Conservation (phyloP, 2,888 invertebrate species). For the Ctenicera cuprea region DNA sequence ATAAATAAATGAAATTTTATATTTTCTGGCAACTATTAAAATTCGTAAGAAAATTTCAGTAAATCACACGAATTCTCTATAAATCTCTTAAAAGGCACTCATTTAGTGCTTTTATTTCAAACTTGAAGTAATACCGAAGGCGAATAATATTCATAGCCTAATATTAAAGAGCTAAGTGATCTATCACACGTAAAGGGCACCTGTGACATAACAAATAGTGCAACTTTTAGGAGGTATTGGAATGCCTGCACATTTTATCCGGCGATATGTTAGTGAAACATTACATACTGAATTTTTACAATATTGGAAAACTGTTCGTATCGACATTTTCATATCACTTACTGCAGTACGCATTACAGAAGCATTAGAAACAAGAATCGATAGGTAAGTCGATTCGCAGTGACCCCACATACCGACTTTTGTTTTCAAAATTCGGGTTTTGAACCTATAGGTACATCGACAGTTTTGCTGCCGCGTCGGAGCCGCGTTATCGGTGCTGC, state of each 20-base stretch:
- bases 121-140: not conserved
- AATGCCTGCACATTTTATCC: not conserved
- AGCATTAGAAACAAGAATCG: no score
- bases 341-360: not conserved
- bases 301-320: not conserved
- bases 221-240: conserved; percentile 17
- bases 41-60: no score
- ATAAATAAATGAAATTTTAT: no score
- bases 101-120: conserved; percentile 12
- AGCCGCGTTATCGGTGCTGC: no score
- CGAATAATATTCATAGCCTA: conserved; percentile 23
- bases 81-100: not conserved
- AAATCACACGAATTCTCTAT: not conserved
- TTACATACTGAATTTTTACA: not conserved
- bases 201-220: conserved; percentile 31
- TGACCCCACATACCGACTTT: no score
- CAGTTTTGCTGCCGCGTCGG: no score
- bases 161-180: conserved; percentile 28
- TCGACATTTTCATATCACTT: not conserved
- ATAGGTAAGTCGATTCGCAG: no score
- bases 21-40: no score
- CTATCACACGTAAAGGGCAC: conserved; percentile 28
- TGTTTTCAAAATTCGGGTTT: no score
- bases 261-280: conserved; percentile 8
- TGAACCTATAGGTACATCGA: no score